These are phyloP conservation scores for Cyclura pinguis DNA, from an alignment of 2,797 vertebrate genomes.

Conservation along the genomic window DNA sequence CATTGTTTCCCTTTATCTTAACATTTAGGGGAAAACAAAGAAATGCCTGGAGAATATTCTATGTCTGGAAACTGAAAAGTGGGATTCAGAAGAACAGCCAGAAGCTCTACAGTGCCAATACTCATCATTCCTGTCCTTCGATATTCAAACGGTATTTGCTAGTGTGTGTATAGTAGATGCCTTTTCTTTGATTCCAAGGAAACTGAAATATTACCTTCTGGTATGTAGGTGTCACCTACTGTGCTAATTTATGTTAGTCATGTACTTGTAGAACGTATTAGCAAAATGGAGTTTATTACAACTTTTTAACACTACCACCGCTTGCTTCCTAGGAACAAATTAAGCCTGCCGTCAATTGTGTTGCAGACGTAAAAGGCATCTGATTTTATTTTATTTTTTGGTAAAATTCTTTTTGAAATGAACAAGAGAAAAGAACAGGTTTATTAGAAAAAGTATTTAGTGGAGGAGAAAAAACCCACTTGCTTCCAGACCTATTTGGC, in stretches of 20 bases:
- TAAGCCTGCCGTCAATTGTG: constrained; percentile 77
- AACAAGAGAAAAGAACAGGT: constrained; percentile 48
- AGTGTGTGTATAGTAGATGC: constrained; percentile 9
- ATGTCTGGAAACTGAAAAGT: constrained; percentile 79
- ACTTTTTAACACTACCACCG: constrained; percentile 58
- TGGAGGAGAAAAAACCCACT: constrained; percentile 40
- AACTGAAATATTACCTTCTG: constrained; percentile 59
- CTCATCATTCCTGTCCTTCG: constrained; percentile 76
- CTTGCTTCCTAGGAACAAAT: constrained; percentile 74
- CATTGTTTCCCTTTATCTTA: constrained; percentile 21
- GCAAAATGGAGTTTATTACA: constrained; percentile 66
- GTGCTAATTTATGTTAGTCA: constrained; percentile 68
- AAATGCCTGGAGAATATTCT: constrained; percentile 78
- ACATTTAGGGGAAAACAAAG: constrained; percentile 79
- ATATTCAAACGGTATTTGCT: constrained; percentile 85
- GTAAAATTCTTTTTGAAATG: constrained; percentile 58
- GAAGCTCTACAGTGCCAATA: constrained; percentile 76
- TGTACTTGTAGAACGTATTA: constrained; percentile 62
- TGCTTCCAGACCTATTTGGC: constrained; percentile 47
- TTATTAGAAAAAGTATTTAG: constrained; percentile 59
- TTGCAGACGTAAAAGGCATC: constrained; percentile 72
- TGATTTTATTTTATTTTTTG: constrained; percentile 36
- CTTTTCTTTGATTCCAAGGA: constrained; percentile 47
- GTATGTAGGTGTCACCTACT: constrained; percentile 59
- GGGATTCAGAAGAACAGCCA: constrained; percentile 74